Evolutionary conservation across 2,797 vertebrate genomes (phyloP), one percentile per base, ranked within the genome.

Genomic region (Acanthurus lineatus): DNA sequence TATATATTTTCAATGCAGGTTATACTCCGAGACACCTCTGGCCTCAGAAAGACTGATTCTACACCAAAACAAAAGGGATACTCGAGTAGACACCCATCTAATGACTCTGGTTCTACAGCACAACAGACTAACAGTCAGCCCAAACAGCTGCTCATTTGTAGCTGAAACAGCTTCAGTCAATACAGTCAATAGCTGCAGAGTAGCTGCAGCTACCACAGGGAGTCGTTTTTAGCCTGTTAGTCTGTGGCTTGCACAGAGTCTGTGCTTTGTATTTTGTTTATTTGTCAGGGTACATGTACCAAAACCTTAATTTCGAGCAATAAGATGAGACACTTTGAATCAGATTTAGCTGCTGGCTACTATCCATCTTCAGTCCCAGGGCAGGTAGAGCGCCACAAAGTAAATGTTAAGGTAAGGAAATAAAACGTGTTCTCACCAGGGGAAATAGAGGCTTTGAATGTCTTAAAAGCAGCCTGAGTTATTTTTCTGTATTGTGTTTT

Each of bases 71-170:
- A 16, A 17, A 28, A 22, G 40, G 40, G 35, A 57, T 25, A 16
- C 6, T 20, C 6, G 28, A 45, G 32, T 35, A 40, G 17, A 59
- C 44, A 64, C 19, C 40, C 0, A 14, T 17, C 28, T 38, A 11
- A 59, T 28, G 49, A 52, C 58, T 52, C 19, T 10, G 12, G 40
- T 68, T 82, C 63, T 62, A 63, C 53, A 47, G 28, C 12, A 38
- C 19, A 58, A 5, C 48, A 38, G 38, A 15, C 53, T 14, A 48
- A 66, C 49, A 0, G 5, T 8, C 60, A 62, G 67, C 11, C 20
- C 3, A 25, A 77, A 65, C 76, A 61, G 81, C 67, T 69, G 59
- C 75, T 78, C 75, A 56, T 81, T 76, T 84, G 65, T 47, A 57
- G 74, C 47, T 52, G 47, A 69, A 79, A 32, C 65, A 9, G 61